Evolutionary conservation across 1,140 invertebrate genomes (phyloP).

Genomic region (Mamestra configurata): DNA sequence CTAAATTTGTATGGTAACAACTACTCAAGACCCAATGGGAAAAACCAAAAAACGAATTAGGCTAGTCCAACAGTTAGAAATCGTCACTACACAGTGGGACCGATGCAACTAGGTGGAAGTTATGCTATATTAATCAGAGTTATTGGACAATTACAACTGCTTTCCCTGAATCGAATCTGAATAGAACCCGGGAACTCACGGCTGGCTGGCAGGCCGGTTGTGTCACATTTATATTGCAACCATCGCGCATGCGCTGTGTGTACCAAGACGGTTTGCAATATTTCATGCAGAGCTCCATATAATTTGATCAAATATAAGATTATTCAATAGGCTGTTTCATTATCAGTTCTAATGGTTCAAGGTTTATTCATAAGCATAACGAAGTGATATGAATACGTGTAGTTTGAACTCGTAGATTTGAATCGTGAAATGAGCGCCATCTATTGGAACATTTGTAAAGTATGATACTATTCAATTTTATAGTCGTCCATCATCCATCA

Average conservation of each 20-base stretch:
- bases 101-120: too few relatives aligned
- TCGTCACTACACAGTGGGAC: too few relatives aligned
- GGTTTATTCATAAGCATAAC: not conserved
- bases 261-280: not conserved
- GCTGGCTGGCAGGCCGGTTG: too few relatives aligned
- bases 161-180: not conserved
- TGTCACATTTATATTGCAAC: not conserved
- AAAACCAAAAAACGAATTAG: too few relatives aligned
- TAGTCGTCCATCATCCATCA: not conserved
- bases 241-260: not conserved
- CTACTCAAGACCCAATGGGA: too few relatives aligned
- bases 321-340: not conserved
- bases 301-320: not conserved
- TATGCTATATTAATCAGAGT: too few relatives aligned
- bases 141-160: too few relatives aligned
- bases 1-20: too few relatives aligned
- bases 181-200: not conserved
- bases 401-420: not conserved
- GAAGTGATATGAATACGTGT: not conserved
- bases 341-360: not conserved
- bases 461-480: not conserved
- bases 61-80: too few relatives aligned
- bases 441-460: not conserved
- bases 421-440: not conserved
- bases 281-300: not conserved